A percentile compares a stretch with the other conserved stretches of the same genome.
These are phyloP conservation scores for Quadroppia sp. DNA, from an alignment of 2,888 invertebrate species.

Conservation along the genomic window DNA sequence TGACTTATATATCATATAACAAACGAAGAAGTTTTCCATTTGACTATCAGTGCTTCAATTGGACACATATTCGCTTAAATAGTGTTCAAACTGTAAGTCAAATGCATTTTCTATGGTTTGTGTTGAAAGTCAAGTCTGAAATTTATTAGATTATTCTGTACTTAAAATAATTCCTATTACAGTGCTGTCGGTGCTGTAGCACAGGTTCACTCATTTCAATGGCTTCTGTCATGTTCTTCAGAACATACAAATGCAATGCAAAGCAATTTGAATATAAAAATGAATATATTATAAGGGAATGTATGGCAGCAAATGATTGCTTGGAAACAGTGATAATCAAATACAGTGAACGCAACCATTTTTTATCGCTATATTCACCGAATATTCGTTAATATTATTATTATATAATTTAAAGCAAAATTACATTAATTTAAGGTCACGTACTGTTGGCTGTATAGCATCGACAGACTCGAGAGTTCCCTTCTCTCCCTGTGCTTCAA, in stretches of 20 bases:
- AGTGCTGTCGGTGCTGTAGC: not conserved
- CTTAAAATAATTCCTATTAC: not conserved
- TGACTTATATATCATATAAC: slow-evolving; percentile 15
- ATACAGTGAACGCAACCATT: not conserved
- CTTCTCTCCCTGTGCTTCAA: not conserved
- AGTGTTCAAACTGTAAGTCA: not conserved
- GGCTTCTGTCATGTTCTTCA: not conserved
- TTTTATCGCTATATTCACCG: not conserved
- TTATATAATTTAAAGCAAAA: not conserved
- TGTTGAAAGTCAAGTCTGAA: not conserved
- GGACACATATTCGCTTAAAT: not conserved
- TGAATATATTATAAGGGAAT: not conserved
- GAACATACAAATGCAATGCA: not conserved
- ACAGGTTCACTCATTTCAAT: slow-evolving; percentile 1
- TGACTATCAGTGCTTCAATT: slow-evolving; percentile 1
- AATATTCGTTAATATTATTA: not conserved
- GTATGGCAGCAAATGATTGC: not conserved
- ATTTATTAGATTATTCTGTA: slow-evolving; percentile 20
- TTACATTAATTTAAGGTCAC: slow-evolving; percentile 30
- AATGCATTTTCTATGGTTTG: not conserved
- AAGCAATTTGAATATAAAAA: not conserved
- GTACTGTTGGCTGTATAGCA: slow-evolving; percentile 4
- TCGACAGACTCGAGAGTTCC: not conserved
- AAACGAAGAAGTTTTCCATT: not conserved
- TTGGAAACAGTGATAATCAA: not conserved